Evolutionary conservation across 2,113 vertebrate genomes (phyloP).

Genomic region (Thalassarche chlororhynchos): DNA sequence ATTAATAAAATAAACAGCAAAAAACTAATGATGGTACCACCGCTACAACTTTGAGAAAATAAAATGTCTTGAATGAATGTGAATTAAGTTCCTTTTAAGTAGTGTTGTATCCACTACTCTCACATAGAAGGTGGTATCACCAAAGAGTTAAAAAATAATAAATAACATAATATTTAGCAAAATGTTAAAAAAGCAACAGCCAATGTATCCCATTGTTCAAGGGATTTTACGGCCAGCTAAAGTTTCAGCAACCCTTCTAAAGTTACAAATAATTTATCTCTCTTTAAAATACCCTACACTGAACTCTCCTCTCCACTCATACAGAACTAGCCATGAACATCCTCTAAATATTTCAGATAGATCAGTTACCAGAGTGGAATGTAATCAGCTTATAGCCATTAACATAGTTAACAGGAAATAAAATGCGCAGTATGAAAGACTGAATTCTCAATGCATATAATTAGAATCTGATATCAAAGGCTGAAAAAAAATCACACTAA

Average conservation of each 20-base stretch:
- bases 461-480: neutral
- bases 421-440: neutral
- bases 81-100: neutral
- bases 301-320: conserved; percentile 32
- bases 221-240: conserved; percentile 38
- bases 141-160: neutral
- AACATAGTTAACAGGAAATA: neutral
- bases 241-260: conserved; percentile 40
- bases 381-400: conserved; percentile 26
- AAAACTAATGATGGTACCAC: neutral
- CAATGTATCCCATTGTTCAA: neutral
- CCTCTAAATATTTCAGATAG: conserved; percentile 71
- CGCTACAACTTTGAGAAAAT: neutral
- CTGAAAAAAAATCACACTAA: neutral
- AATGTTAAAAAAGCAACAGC: neutral
- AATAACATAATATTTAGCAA: neutral
- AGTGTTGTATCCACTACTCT: neutral
- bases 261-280: conserved; percentile 61
- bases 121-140: neutral
- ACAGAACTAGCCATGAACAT: conserved; percentile 27
- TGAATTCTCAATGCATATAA: neutral
- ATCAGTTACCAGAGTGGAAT: conserved; percentile 44
- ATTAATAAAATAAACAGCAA: neutral
- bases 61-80: neutral
- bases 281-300: conserved; percentile 40